A percentile compares a stretch with the other conserved stretches of the same genome.
These are phyloP conservation scores for Bimastos eiseni DNA, from an alignment of 2,888 invertebrate genomes.

Conservation along the genomic window DNA sequence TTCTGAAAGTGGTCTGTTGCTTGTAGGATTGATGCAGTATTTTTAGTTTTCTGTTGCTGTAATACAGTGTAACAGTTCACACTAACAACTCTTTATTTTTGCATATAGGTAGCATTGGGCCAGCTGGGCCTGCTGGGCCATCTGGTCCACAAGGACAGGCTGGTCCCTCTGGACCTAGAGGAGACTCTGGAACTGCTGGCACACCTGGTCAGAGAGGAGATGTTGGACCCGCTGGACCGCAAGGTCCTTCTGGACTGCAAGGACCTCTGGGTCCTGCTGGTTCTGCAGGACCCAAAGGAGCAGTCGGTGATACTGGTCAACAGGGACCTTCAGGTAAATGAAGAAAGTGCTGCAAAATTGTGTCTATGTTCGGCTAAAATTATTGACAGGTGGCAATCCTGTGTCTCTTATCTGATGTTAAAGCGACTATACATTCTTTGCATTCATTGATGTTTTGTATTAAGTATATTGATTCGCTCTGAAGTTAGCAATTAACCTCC, in stretches of 20 bases:
- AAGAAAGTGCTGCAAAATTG: background rate
- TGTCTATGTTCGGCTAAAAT: background rate
- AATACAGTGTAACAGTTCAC: background rate
- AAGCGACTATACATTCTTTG: no score
- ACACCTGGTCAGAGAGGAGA: slow-evolving; percentile 36
- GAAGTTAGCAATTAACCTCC: no score
- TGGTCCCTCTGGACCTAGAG: slow-evolving; percentile 36
- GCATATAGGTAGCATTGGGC: slow-evolving; percentile 34
- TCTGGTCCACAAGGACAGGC: slow-evolving; percentile 66
- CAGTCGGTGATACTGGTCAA: slow-evolving; percentile 37
- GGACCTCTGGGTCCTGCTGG: slow-evolving; percentile 32
- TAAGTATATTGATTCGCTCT: no score
- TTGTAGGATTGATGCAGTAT: background rate
- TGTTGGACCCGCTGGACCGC: slow-evolving; percentile 31
- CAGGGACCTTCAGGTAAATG: slow-evolving; percentile 41
- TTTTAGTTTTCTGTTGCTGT: background rate
- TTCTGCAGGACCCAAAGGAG: slow-evolving; percentile 33
- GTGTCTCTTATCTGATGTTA: no score
- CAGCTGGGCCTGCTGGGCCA: slow-evolving; percentile 35
- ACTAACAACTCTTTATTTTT: background rate
- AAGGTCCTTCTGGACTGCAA: slow-evolving; percentile 5
- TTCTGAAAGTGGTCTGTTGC: background rate
- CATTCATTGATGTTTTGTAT: no score
- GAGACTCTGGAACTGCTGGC: slow-evolving; percentile 35
- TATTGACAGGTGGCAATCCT: background rate